These are phyloP conservation scores for Tarsius wallacei DNA, from an alignment of 2,797 vertebrate species.

Conservation along the genomic window DNA sequence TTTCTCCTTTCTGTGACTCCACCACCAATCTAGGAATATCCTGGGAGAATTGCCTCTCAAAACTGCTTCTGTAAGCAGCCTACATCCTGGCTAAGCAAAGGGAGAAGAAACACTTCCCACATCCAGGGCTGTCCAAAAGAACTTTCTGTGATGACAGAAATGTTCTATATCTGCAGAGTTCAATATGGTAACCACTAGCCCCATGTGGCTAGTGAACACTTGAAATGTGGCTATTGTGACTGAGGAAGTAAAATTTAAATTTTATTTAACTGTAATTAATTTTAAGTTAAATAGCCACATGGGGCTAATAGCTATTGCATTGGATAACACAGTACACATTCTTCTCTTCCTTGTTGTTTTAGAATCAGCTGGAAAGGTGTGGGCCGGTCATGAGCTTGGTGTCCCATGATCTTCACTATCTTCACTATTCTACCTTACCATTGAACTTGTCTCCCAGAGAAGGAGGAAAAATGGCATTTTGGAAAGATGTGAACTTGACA, in stretches of 20 bases:
- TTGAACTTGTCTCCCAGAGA: not conserved
- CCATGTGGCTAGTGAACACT: not conserved
- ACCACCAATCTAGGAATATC: constrained; percentile 57
- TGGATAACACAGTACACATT: not conserved
- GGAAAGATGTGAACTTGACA: not conserved
- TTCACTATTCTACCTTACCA: not conserved
- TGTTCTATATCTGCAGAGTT: constrained; percentile 44
- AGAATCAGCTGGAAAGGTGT: not conserved
- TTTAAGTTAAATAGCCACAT: not conserved
- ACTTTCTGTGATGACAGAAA: constrained; percentile 58
- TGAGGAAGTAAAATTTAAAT: not conserved
- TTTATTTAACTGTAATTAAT: not conserved
- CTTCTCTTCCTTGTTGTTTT: not conserved
- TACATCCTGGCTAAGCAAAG: constrained; percentile 57
- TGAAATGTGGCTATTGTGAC: not conserved
- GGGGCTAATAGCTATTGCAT: not conserved
- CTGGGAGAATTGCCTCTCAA: constrained; percentile 46
- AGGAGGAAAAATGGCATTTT: not conserved
- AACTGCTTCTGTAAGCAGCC: constrained; percentile 73
- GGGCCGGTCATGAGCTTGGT: not conserved
- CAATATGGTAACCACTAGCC: not conserved
- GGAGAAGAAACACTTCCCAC: constrained; percentile 82
- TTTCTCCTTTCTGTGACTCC: not conserved
- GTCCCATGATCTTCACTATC: not conserved
- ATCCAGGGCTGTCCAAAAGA: constrained; percentile 61